phyloP scores from a whole-genome alignment of 2,797 vertebrate species.

The Poecilia gillii region DNA sequence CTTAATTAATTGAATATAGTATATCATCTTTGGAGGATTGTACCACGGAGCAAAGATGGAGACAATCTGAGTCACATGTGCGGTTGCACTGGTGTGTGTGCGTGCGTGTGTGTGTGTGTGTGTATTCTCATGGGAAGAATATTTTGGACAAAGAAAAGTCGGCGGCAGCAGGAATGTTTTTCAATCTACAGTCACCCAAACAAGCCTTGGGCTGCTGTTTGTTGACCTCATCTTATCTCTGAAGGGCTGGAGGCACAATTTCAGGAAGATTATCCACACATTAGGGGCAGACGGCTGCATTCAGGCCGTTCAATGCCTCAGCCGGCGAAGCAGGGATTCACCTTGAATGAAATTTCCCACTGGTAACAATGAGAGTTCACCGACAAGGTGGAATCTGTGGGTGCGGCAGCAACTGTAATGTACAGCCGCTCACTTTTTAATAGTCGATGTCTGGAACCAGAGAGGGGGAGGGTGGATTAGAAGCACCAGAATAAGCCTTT shows the following conservation, averaged over 20 bases:
- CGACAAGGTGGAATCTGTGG: constrained; percentile 21
- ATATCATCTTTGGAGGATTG: not conserved
- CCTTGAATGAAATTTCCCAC: constrained; percentile 20
- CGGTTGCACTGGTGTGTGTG: constrained; percentile 12
- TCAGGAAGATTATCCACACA: constrained; percentile 23
- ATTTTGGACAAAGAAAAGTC: constrained; percentile 30
- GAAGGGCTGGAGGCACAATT: constrained; percentile 20
- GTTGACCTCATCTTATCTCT: constrained; percentile 34
- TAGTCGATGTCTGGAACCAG: constrained; percentile 16
- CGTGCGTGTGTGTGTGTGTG: not conserved
- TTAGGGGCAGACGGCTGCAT: constrained; percentile 36
- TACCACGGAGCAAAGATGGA: not conserved
- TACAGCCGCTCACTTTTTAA: constrained; percentile 25
- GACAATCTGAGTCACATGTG: not conserved
- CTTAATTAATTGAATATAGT: too few relatives aligned
- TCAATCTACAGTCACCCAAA: constrained; percentile 21
- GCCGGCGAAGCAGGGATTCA: constrained; percentile 4
- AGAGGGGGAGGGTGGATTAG: constrained; percentile 22
- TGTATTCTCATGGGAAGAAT: constrained; percentile 31
- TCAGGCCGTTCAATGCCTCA: constrained; percentile 15
- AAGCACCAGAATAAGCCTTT: constrained; percentile 38
- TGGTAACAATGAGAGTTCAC: constrained; percentile 27
- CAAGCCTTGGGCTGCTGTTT: constrained; percentile 23
- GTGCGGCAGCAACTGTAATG: constrained; percentile 15
- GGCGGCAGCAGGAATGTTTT: constrained; percentile 34